These are phyloP conservation scores for Resseliella maxima DNA, from an alignment of 2,888 invertebrate species.

Conservation along the genomic window DNA sequence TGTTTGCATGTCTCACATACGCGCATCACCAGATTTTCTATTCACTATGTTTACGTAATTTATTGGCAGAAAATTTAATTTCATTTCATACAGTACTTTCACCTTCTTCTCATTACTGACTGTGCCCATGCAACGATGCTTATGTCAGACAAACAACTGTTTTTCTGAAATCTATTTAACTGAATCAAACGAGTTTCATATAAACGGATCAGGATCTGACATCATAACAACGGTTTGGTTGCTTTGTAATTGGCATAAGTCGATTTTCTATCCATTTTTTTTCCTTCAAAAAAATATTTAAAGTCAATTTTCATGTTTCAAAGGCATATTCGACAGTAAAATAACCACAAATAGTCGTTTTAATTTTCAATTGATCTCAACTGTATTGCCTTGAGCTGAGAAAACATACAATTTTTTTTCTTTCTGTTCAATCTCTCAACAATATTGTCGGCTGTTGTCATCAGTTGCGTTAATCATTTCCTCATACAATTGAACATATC, in stretches of 20 bases:
- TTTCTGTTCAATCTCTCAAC: too few relatives aligned
- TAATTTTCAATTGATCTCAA: background rate
- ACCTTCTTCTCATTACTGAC: background rate
- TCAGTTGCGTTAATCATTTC: conserved; percentile 11
- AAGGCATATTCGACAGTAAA: background rate
- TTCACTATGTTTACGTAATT: background rate
- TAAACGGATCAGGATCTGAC: background rate
- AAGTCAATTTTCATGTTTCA: background rate
- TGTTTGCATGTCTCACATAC: background rate
- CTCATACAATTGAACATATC: conserved; percentile 4
- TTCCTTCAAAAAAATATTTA: background rate
- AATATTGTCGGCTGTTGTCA: background rate
- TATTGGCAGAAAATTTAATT: conserved; percentile 16
- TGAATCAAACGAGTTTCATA: background rate
- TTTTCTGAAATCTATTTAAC: too few relatives aligned
- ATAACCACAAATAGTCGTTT: background rate
- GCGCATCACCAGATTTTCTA: background rate
- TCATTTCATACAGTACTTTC: conserved; percentile 16
- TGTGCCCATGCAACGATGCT: background rate
- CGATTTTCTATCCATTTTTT: too few relatives aligned
- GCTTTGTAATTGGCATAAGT: background rate
- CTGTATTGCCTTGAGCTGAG: background rate
- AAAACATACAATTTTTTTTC: background rate
- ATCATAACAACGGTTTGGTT: background rate
- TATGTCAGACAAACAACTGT: background rate